Conservation (phyloP, 2,888 invertebrate genomes). For the Tetheella fluctuosa region DNA sequence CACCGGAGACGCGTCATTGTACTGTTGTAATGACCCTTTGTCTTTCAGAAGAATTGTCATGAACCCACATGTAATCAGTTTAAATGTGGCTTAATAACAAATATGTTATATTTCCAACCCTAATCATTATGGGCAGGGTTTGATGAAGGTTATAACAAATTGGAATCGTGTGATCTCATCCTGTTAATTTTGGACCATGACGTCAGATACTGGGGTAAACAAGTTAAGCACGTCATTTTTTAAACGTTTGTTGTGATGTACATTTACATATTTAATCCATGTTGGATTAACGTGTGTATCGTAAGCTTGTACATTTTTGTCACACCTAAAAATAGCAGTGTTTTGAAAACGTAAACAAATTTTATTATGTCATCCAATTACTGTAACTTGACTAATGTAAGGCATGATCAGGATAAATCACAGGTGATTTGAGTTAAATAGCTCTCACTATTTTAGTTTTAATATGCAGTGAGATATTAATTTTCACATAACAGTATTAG, state of each 20-base stretch:
- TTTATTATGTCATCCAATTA: too few species aligned
- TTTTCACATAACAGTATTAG: constrained; percentile 63
- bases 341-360: not conserved
- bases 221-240: constrained; percentile 52
- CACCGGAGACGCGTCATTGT: not conserved
- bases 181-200: constrained; percentile 45
- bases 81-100: constrained; percentile 39
- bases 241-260: constrained; percentile 50
- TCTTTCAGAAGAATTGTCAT: constrained; percentile 24
- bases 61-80: constrained; percentile 41
- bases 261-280: constrained; percentile 16
- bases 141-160: constrained; percentile 50
- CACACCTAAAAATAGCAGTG: not conserved
- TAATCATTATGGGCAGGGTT: constrained; percentile 34
- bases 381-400: too few species aligned
- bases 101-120: constrained; percentile 40
- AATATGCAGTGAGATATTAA: constrained; percentile 36
- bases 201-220: constrained; percentile 55
- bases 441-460: not conserved
- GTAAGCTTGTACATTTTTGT: not conserved
- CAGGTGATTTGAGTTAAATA: not conserved
- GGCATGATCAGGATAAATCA: too few species aligned
- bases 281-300: not conserved
- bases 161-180: constrained; percentile 61
- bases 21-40: constrained; percentile 8